Percentiles rank a stretch among this genome's conserved stretches.
phyloP scores from a whole-genome alignment of 2,797 vertebrate species.

The Phataginus tetradactyla region DNA sequence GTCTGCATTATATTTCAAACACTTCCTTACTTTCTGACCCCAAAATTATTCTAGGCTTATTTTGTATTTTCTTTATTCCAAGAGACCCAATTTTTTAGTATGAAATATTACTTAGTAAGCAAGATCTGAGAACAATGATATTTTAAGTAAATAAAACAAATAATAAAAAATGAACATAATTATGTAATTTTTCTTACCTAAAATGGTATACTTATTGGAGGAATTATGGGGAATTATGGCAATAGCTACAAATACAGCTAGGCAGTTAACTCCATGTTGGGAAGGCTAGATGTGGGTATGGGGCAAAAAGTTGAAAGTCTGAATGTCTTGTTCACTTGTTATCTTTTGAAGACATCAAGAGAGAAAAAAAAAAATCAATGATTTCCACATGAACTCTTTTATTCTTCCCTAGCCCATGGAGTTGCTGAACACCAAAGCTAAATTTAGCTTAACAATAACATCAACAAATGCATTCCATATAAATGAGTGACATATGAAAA shows the following conservation, averaged over 20 bases:
- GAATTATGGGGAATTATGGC: not conserved
- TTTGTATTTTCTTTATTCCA: not conserved
- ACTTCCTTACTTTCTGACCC: not conserved
- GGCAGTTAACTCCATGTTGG: not conserved
- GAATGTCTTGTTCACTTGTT: not conserved
- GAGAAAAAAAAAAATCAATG: not conserved
- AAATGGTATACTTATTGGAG: not conserved
- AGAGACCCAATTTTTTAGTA: not conserved
- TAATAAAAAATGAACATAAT: not conserved
- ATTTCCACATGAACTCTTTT: not conserved
- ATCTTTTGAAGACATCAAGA: not conserved
- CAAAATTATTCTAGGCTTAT: not conserved
- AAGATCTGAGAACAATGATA: not conserved
- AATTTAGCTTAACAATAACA: not conserved
- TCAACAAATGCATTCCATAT: not conserved
- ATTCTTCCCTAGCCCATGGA: not conserved
- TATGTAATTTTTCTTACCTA: not conserved
- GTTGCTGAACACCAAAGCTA: not conserved
- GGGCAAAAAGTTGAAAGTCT: not conserved
- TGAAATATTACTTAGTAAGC: slow-evolving; percentile 1
- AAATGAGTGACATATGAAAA: not conserved
- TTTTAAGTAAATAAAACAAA: slow-evolving; percentile 1
- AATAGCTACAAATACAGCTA: not conserved
- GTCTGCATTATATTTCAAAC: not conserved
- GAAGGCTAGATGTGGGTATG: not conserved